These are phyloP conservation scores for Pseudachorutes palmiensis DNA, from an alignment of 1,140 invertebrate genomes.

Conservation along the genomic window DNA sequence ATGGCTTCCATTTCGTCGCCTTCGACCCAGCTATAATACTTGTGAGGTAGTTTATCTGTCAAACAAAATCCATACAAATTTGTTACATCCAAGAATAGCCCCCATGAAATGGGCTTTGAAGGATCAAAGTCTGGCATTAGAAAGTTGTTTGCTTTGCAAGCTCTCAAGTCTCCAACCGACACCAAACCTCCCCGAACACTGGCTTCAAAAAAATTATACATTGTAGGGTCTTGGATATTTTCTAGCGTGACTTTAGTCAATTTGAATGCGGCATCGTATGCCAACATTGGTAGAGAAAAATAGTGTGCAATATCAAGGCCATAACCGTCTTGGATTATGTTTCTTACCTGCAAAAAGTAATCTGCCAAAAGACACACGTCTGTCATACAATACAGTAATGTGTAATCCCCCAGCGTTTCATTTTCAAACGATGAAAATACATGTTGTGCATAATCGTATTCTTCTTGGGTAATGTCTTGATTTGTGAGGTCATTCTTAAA, in stretches of 20 bases:
- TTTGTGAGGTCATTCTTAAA: slow-evolving; percentile 25
- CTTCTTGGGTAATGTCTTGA: slow-evolving; percentile 3
- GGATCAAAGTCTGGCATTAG: slow-evolving; percentile 43
- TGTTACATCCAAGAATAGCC: slow-evolving; percentile 49
- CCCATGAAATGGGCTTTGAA: slow-evolving; percentile 37
- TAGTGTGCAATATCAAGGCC: slow-evolving; percentile 38
- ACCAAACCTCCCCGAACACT: slow-evolving; percentile 38
- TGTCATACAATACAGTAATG: slow-evolving; percentile 36
- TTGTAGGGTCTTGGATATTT: slow-evolving; percentile 45
- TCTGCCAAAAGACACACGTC: slow-evolving; percentile 34
- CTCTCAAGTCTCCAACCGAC: slow-evolving; percentile 41
- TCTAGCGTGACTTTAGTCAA: slow-evolving; percentile 40
- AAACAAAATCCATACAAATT: slow-evolving; percentile 51
- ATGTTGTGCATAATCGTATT: slow-evolving; percentile 38
- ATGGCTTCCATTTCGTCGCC: not conserved
- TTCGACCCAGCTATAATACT: slow-evolving; percentile 45
- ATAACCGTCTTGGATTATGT: slow-evolving; percentile 13
- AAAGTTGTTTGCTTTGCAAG: slow-evolving; percentile 46
- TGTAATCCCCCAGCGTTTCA: slow-evolving; percentile 36
- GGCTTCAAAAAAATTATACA: slow-evolving; percentile 43
- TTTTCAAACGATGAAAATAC: slow-evolving; percentile 39
- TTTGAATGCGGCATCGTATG: slow-evolving; percentile 38
- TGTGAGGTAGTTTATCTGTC: slow-evolving; percentile 43
- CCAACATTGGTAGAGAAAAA: slow-evolving; percentile 38
- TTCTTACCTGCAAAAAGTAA: slow-evolving; percentile 39